Evolutionary conservation across 2,113 vertebrate species (phyloP).

Genomic region (Lepus europaeus): DNA sequence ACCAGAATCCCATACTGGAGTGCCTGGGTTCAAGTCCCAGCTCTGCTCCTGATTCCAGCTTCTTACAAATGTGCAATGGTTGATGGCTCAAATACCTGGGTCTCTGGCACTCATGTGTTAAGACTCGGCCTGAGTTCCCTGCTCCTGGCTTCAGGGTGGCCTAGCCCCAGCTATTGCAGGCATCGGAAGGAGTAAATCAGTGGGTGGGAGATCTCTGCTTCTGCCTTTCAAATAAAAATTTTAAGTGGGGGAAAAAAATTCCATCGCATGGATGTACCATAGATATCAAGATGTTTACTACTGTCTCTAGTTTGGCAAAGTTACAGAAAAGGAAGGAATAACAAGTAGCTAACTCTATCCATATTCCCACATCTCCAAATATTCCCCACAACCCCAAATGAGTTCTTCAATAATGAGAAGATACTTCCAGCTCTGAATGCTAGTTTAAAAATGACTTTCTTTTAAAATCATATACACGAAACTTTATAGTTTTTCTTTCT

Average conservation of each 20-base stretch:
- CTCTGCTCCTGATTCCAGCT: too few relatives aligned
- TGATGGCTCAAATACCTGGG: too few relatives aligned
- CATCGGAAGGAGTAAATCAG: too few relatives aligned
- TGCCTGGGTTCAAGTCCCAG: too few relatives aligned
- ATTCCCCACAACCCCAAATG: neutral
- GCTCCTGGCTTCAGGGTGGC: too few relatives aligned
- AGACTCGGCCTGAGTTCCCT: too few relatives aligned
- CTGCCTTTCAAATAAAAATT: too few relatives aligned
- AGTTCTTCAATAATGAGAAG: constrained; percentile 10
- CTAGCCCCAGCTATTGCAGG: too few relatives aligned
- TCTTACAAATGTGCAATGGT: too few relatives aligned
- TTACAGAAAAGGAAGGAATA: neutral
- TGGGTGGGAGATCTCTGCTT: too few relatives aligned
- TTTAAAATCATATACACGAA: constrained; percentile 50
- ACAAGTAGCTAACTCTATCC: neutral
- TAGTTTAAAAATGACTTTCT: constrained; percentile 52
- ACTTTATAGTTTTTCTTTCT: constrained; percentile 26
- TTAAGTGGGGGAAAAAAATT: neutral
- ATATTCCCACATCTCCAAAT: neutral
- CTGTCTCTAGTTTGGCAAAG: neutral
- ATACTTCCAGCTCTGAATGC: neutral
- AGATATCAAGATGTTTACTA: neutral
- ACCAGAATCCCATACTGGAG: too few relatives aligned
- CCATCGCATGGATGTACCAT: neutral
- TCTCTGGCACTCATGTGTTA: too few relatives aligned